Evolutionary conservation across 2,797 vertebrate genomes (phyloP).

Genomic region (Acrossocheilus fasciatus): DNA sequence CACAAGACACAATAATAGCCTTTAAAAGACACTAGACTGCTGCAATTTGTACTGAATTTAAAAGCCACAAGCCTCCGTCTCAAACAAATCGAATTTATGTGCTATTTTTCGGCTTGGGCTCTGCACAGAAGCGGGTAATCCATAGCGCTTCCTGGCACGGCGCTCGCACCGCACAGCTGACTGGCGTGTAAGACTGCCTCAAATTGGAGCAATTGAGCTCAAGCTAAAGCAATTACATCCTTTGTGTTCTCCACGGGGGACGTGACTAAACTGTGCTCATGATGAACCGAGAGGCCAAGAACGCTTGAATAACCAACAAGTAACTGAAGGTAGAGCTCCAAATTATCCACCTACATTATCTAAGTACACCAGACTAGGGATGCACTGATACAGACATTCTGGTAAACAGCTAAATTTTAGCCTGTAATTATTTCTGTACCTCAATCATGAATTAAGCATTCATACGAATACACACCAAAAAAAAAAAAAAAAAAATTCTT

Average conservation of each 20-base stretch:
- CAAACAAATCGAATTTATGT: conserved; percentile 38
- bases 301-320: conserved; percentile 36
- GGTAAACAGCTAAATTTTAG: neutral
- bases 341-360: conserved; percentile 36
- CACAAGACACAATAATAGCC: conserved; percentile 35
- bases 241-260: conserved; percentile 48
- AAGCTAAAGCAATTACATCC: conserved; percentile 51
- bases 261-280: conserved; percentile 46
- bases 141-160: conserved; percentile 19
- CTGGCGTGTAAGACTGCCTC: conserved; percentile 48
- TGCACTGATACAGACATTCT: neutral
- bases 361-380: neutral
- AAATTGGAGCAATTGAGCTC: conserved; percentile 52
- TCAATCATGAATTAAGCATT: neutral
- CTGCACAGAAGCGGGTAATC: conserved; percentile 33
- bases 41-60: conserved; percentile 34
- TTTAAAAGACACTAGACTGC: conserved; percentile 38
- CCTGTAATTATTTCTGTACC: neutral
- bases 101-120: conserved; percentile 32
- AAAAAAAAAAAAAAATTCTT: neutral
- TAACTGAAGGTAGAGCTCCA: conserved; percentile 23
- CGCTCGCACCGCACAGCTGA: conserved; percentile 43
- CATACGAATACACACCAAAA: neutral
- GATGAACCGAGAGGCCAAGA: conserved; percentile 40
- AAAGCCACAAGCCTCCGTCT: conserved; percentile 38